Evolutionary conservation across 2,797 vertebrate genomes (phyloP), one percentile per base, ranked within the genome.

Genomic region (Neoniphon sammara): DNA sequence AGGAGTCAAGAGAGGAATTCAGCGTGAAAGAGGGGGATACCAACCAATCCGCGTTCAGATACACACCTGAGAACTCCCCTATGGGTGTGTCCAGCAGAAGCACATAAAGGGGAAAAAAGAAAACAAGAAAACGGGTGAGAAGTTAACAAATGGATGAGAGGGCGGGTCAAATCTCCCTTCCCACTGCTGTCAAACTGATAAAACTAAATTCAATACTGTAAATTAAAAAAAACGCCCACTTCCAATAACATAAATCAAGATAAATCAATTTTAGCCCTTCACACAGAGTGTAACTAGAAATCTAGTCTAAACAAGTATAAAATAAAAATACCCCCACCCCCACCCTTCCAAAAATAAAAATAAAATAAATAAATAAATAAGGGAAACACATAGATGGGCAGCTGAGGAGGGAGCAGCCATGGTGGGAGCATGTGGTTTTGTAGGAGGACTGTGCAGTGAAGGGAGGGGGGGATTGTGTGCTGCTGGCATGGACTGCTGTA

Each of bases 51-150:
- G 86, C 88, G 89, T 88, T 93, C 82, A 90, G 90, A 96, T 97
- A 98, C 98, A 96, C 96, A 99, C 98, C 97, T 98, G 98, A 99
- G 94, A 99, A 99, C 94, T 99, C 98, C 93, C 97, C 98, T 99
- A 96, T 68, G 93, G 92, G 93, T 87, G 92, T 90, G 93, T 93
- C 96, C 97, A 93, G 95, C 93, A 93, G 94, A 95, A 94, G 95
- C 95, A 95, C 92, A 95, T 91, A 94, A 89, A 89, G 82, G 64
- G 82, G 83, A 65, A 56, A 88, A 86, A 82, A 94, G n/a, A n/a
- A n/a, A n/a, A n/a, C n/a, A 94, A 91, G 79, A 91, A 93, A 93
- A 97, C 88, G 89, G 74, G 83, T 97, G 94, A 97, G 88, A 94
- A 90, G 90, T 94, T 90, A 91, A 94, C 94, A 84, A 75, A 92